Percentiles rank a stretch among this genome's conserved stretches.
Conservation (phyloP, 2,797 vertebrate species). For the Gymnoscopelus braueri region DNA sequence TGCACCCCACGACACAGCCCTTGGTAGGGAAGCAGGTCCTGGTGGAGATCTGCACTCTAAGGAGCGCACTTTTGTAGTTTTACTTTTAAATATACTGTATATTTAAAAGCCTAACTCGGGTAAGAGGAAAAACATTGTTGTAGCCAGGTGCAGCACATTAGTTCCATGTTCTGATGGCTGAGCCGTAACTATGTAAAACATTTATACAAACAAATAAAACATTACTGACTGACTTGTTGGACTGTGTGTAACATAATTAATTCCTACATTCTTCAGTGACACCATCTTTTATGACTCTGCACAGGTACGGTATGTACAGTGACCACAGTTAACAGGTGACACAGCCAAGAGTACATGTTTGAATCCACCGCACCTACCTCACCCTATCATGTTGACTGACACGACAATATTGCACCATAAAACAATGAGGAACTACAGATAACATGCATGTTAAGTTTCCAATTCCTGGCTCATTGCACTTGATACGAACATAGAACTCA, state of each 20-base stretch:
- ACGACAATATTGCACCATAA: not conserved
- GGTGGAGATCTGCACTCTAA: no score
- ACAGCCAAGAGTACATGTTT: not conserved
- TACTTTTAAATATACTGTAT: no score
- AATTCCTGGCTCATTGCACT: not conserved
- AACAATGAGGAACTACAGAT: not conserved
- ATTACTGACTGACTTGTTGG: no score
- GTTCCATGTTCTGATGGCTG: no score
- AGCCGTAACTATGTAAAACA: no score
- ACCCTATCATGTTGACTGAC: not conserved
- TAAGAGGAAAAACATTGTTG: no score
- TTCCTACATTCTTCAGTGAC: constrained; percentile 24
- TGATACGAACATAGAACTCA: not conserved
- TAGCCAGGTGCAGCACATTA: no score
- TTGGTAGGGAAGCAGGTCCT: no score
- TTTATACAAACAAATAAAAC: no score
- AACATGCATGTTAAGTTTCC: not conserved
- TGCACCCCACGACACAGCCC: no score
- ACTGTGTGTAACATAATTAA: not conserved
- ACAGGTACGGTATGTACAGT: constrained; percentile 19
- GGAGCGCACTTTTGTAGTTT: no score
- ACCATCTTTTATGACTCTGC: constrained; percentile 13
- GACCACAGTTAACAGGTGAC: constrained; percentile 8
- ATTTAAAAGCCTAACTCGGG: no score
- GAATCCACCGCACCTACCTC: not conserved